Evolutionary conservation across 2,113 vertebrate species (phyloP), one percentile per base, ranked within the genome.

Genomic region (Ciconia maguari): DNA sequence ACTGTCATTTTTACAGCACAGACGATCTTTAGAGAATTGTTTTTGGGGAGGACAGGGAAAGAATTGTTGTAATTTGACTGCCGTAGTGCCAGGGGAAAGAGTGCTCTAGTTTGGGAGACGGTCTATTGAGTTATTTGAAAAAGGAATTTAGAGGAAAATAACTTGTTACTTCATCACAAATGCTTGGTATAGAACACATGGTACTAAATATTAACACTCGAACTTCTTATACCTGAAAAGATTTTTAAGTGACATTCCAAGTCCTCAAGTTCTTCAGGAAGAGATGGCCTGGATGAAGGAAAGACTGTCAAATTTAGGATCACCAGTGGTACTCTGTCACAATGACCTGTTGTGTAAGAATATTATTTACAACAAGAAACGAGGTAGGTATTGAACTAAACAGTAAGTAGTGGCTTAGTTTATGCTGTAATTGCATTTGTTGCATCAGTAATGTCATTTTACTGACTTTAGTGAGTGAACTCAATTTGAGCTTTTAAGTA

Each of bases 301-400:
- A 94, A 98, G 97, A 92, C 98, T 99, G 87, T 99, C 99, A 27
- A 98, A 98, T 94, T 97, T 99, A 96, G 99, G 98, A 79, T 99
- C 99, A 3, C 99, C 99, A 9, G 99, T 99, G 80, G 99, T 99
- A 44, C 99, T 99, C 78, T 99, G 99, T 97, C 99, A 99, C 98
- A 99, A 99, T 42, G 99, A 99, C 97, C 98, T 99, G 60, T 98
- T 99, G 95, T 99, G 99, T 98, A 99, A 99, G 98, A 99, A 99
- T 97, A 99, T 99, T 96, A 99, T 99, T 98, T 99, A 98, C 98
- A 99, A 99, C 97, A 98, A 99, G 97, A 98, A 98, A 97, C 97
- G 98, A 98, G 99, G 99, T 99, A 98, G 98, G 99, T 98, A 52
- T 92, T 96, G 94, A 95, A 94, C 65, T 49, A 26, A 97, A 44